Base-by-base conservation (phyloP, 2,113 vertebrate species). In the Syngnathoides biaculeatus region DNA sequence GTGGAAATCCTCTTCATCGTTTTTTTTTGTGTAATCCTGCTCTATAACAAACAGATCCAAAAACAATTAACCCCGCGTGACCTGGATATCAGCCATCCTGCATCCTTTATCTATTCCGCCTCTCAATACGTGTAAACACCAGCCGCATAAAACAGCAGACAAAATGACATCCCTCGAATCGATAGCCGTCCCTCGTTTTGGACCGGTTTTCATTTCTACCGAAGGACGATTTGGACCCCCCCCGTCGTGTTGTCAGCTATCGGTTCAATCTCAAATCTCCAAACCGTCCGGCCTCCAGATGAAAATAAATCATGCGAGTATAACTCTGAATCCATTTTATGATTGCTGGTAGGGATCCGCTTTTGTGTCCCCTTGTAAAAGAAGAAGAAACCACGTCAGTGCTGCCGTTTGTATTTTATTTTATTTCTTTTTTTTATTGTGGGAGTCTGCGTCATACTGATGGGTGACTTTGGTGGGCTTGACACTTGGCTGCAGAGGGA, bases 391-490 rank as follows among this genome's bases (percentile, higher is more conserved):
- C 9, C 0, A 40, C 64, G 30, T 22, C n/a, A 45, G 8, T 19
- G 70, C 57, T 67, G 43, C n/a, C 40, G 7, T 19, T 56, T 35
- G 53, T 66, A 75, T 58, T 26, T 42, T 55, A 69, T 40, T 45
- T n/a, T n/a, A n/a, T n/a, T n/a, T n/a, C n/a, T 35, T 57, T 66
- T 78, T 58, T 26, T 42, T 55, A 69, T 40, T 45, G 15, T 63
- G 20, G 68, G 52, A 20, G 56, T 66, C 77, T 75, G 73, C 73
- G 75, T 47, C 57, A 43, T 75, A 62, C 75, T 12, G 72, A 72
- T 77, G 73, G 81, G 86, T 91, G 90, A 92, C 88, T 90, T 86
- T 92, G 89, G 77, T 65, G 39, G 81, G 71, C 78, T 88, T 88
- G 86, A 84, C 88, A 86, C 88, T 86, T 81, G 77, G 86, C 81